Percentiles rank a stretch among this genome's conserved stretches.
Evolutionary conservation across 2,888 invertebrate genomes (phyloP).

Genomic region (Balanococcus diminutus): DNA sequence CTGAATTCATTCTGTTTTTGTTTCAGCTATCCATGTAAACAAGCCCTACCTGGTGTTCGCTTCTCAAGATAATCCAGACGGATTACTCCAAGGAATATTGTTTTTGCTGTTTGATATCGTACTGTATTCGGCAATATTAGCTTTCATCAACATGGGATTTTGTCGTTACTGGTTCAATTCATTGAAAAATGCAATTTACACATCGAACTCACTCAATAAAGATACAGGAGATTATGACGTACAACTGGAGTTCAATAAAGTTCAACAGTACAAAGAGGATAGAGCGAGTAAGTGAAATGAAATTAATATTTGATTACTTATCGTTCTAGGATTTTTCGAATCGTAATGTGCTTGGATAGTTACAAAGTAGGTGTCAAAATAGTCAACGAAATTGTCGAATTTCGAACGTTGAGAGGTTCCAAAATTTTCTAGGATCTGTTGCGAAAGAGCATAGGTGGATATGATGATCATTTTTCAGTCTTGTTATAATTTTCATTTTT

Average conservation of each 20-base stretch:
- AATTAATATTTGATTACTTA: not conserved
- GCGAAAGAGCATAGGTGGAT: no score
- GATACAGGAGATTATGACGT: not conserved
- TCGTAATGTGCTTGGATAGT: no score
- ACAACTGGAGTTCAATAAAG: not conserved
- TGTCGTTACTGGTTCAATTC: not conserved
- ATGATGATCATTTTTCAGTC: no score
- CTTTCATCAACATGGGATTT: constrained; percentile 57
- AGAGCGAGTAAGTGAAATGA: not conserved
- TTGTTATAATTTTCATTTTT: no score
- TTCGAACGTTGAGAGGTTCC: no score
- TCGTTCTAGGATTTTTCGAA: not conserved
- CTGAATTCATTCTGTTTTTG: not conserved
- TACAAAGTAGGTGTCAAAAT: no score
- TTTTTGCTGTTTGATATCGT: constrained; percentile 58
- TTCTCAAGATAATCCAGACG: constrained; percentile 55
- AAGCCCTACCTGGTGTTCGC: constrained; percentile 56
- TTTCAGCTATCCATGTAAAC: not conserved
- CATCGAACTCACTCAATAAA: not conserved
- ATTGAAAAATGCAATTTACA: not conserved
- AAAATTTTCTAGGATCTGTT: no score
- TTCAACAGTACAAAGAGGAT: not conserved
- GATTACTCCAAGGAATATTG: constrained; percentile 57
- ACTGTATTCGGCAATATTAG: constrained; percentile 57
- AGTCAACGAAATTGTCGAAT: no score